A percentile compares a stretch with the other conserved stretches of the same genome.
phyloP scores from a whole-genome alignment of 2,113 vertebrate genomes.

The Buteo buteo region DNA sequence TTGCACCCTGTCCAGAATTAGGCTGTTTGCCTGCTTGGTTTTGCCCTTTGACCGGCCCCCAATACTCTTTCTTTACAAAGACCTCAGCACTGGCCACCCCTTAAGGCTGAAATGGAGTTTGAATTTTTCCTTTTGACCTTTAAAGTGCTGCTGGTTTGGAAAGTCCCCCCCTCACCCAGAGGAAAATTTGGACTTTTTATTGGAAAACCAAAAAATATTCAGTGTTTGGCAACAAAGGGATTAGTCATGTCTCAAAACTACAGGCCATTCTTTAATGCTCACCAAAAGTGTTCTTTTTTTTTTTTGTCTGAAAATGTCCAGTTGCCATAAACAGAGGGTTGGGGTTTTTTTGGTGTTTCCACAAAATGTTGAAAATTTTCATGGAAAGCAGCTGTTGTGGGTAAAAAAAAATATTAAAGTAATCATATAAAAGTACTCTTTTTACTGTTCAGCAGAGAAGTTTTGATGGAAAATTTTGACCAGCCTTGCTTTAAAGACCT shows the following conservation, averaged over 20 bases:
- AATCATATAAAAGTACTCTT: background rate
- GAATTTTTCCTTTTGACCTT: conserved; percentile 10
- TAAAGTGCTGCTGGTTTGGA: conserved; percentile 11
- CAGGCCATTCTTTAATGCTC: background rate
- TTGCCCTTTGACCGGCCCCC: background rate
- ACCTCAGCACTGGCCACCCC: background rate
- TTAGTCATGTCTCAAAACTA: conserved; percentile 39
- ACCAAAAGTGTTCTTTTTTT: background rate
- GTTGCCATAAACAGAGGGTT: background rate
- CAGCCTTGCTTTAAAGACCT: background rate
- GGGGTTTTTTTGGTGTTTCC: background rate
- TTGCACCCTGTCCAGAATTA: background rate
- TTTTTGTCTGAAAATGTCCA: background rate
- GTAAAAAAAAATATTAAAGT: background rate
- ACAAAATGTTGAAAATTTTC: conserved; percentile 43
- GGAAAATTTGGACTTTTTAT: conserved; percentile 9
- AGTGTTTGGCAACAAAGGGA: conserved; percentile 24
- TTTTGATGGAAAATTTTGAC: conserved; percentile 34
- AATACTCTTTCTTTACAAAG: background rate
- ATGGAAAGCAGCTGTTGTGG: conserved; percentile 52
- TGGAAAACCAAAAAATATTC: conserved; percentile 29
- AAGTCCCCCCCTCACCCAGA: background rate
- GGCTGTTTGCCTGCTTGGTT: background rate
- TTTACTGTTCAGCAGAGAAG: background rate
- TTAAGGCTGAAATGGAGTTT: background rate